Evolutionary conservation across 2,797 vertebrate species (phyloP), one percentile per base, ranked within the genome.

Genomic region (Salmo trutta): DNA sequence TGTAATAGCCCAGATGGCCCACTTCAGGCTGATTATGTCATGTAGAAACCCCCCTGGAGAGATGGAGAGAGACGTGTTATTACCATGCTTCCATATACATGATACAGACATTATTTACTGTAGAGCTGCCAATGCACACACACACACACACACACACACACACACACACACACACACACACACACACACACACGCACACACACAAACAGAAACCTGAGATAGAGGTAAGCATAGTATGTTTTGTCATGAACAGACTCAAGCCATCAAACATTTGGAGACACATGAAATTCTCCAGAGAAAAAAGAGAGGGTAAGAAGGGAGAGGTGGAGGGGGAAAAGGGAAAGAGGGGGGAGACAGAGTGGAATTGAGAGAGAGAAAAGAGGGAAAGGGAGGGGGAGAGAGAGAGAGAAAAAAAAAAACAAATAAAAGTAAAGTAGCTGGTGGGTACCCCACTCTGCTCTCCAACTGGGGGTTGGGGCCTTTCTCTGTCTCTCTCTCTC

Each of bases 371-470:
- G 5, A 5, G 1, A 5, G 16, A 47, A 41, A 41, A n/a, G 1
- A 7, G n/a, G 19, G 10, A 5, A 0, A 36, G 3, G 21, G 56
- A 56, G 1, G 1, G 31, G 1, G 31, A 5, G 31, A 5, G 31
- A 5, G 31, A 33, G 76, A 21, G 71, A 36, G 36, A 36, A 4
- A 33, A 4, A 33, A 4, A 5, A 19, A 71, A 36, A 77, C 72
- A 82, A 81, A 79, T 85, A 59, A 88, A 89, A 86, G 82, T 53
- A 2, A 80, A 84, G 81, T 84, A 77, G 81, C 84, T 84, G 83
- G 79, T 6, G 33, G 33, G 5, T 82, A 83, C 81, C 85, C 75
- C 80, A 79, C 88, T 82, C 47, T 1, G 52, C 79, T 82, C 82
- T 88, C 79, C 24, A 82, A 82, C 84, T 67, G 52, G 86, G 79